Base-by-base conservation (phyloP, 2,797 vertebrate species). In the Pelobates cultripes region DNA sequence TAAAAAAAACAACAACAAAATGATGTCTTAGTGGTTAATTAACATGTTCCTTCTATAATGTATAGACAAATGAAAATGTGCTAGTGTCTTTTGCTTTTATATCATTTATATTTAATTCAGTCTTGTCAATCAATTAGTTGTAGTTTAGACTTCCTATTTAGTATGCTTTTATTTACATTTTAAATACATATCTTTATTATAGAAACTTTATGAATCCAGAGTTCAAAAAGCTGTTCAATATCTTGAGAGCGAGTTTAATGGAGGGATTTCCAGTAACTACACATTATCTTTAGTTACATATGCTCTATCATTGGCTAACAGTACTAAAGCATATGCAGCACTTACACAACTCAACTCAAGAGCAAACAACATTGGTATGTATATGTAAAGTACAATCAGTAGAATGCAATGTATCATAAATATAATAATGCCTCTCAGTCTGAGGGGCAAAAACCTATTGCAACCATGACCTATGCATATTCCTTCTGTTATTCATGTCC, bases 281-380 rank as follows among this genome's bases (percentile, higher is more conserved):
- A 93, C 87, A 71, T 85, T 94, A 80, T 88, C 89, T 86, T 82
- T 94, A 70, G 86, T 78, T 66, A 83, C 88, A 0, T 94, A 93
- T 15, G 91, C 92, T 28, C 80, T 94, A 51, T 79, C 88, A 64
- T 82, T 93, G 70, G 88, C 86, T 53, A 88, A 87, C 60, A 92
- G 90, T 57, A 83, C 67, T 1, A 43, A 14, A 6, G 83, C 90
- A 3, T 43, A 0, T 3, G 28, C 2, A 3, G 91, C 85, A 43
- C 78, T 93, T 75, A 1, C 5, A 4, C 78, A 90, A 73, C 91
- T 94, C 57, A 86, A 0, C 0, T 82, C 15, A 2, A 89, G 90
- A 84, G 92, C 90, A 3, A 88, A 91, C 70, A 12, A 84, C 63
- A 79, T 1, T 84, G 90, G 94, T 94, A 75, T 87, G 64, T 66